Evolutionary conservation across 2,888 invertebrate genomes (phyloP).

Genomic region (Patella ulyssiponensis): DNA sequence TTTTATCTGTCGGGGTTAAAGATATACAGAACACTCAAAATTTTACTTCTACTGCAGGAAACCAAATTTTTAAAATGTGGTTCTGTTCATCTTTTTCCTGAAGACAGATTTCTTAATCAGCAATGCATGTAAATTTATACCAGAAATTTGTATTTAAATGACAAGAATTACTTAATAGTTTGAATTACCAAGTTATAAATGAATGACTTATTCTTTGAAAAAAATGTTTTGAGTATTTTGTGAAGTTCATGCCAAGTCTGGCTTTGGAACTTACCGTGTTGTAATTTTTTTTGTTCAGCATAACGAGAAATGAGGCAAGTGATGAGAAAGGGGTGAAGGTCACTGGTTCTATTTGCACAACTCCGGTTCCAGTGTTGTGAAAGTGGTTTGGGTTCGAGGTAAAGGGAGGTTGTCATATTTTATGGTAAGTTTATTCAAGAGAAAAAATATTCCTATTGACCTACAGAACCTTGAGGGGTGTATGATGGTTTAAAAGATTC

Average conservation of each 20-base stretch:
- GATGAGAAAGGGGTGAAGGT: conserved; percentile 1
- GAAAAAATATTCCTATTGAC: too few relatives aligned
- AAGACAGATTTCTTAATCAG: too few relatives aligned
- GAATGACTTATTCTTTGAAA: neutral
- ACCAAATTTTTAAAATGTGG: too few relatives aligned
- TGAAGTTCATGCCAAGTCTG: conserved; percentile 6
- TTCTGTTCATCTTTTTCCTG: too few relatives aligned
- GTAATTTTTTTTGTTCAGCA: conserved; percentile 6
- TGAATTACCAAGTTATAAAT: too few relatives aligned
- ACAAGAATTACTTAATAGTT: too few relatives aligned
- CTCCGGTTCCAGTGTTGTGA: neutral
- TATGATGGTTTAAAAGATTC: too few relatives aligned
- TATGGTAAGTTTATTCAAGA: too few relatives aligned
- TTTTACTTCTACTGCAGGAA: too few relatives aligned
- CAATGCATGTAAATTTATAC: too few relatives aligned
- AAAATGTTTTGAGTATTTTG: neutral
- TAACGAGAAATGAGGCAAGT: neutral
- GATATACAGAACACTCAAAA: neutral
- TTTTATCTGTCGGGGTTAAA: neutral
- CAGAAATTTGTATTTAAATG: too few relatives aligned
- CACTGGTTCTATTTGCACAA: conserved; percentile 12
- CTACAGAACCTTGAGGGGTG: too few relatives aligned
- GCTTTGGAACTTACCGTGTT: conserved; percentile 7
- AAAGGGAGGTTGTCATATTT: neutral
- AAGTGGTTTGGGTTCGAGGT: neutral